phyloP scores from a whole-genome alignment of 2,797 vertebrate species.

The Sebastes flavidus region DNA sequence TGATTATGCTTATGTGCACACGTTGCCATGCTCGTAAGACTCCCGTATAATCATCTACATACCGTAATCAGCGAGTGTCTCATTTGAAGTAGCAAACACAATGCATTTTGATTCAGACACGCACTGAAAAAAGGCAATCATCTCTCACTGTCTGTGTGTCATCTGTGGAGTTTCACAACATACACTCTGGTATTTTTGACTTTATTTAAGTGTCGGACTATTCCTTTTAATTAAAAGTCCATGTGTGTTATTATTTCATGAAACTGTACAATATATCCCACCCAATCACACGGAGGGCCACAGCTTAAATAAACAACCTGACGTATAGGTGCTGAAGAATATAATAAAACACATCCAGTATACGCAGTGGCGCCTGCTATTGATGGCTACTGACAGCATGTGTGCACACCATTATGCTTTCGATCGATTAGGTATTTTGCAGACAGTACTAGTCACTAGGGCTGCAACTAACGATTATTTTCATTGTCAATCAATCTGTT shows the following conservation, averaged over 20 bases:
- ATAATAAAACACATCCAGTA: conserved; percentile 4
- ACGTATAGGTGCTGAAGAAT: conserved; percentile 2
- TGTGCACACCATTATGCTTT: conserved; percentile 26
- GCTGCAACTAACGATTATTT: too few species aligned
- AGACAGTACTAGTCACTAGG: not conserved
- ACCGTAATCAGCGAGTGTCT: conserved; percentile 12
- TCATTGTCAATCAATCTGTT: too few species aligned
- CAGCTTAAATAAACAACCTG: not conserved
- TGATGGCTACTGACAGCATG: conserved; percentile 10
- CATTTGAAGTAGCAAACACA: conserved; percentile 24
- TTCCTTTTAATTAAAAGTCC: not conserved
- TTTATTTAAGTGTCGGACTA: not conserved
- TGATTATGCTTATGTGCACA: conserved; percentile 7
- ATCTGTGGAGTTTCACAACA: not conserved
- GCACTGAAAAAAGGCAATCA: not conserved
- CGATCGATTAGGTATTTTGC: conserved; percentile 16
- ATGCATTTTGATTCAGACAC: conserved; percentile 23
- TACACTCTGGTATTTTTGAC: not conserved
- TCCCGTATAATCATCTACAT: conserved; percentile 24
- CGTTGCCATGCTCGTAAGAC: not conserved
- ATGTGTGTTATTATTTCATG: not conserved
- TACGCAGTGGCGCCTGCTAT: conserved; percentile 3
- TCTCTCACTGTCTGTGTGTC: not conserved
- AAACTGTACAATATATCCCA: not conserved
- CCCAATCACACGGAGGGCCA: not conserved